A percentile compares a stretch with the other conserved stretches of the same genome.
phyloP scores from a whole-genome alignment of 2,797 vertebrate species.

The Falco biarmicus region DNA sequence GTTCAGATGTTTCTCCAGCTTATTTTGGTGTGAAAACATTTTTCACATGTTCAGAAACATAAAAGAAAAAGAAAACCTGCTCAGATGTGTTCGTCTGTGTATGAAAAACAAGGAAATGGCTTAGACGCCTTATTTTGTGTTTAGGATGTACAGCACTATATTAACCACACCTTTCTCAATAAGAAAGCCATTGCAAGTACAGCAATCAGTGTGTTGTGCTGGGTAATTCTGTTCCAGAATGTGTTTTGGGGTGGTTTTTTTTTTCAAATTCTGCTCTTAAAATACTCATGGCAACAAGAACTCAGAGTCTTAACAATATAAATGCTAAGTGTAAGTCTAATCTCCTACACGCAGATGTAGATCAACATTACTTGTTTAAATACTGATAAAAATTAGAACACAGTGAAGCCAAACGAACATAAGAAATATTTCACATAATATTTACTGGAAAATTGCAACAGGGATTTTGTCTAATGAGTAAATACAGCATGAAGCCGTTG shows the following conservation, averaged over 20 bases:
- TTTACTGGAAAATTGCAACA: conserved; percentile 56
- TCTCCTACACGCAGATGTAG: conserved; percentile 20
- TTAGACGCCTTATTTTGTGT: not conserved
- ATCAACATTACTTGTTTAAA: conserved; percentile 42
- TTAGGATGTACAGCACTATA: not conserved
- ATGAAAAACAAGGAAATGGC: not conserved
- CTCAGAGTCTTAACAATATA: not conserved
- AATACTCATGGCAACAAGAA: conserved; percentile 27
- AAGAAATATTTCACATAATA: conserved; percentile 56
- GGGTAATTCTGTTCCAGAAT: not conserved
- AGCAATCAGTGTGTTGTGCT: not conserved
- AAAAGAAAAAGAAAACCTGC: not conserved
- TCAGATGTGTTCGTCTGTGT: not conserved
- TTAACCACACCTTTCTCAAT: not conserved
- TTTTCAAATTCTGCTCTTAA: conserved; percentile 7
- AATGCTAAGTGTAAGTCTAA: conserved; percentile 25
- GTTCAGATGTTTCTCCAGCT: not conserved
- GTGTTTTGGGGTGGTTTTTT: not conserved
- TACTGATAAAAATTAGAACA: conserved; percentile 58
- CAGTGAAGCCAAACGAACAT: conserved; percentile 12
- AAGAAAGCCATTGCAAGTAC: not conserved
- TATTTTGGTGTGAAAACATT: not conserved
- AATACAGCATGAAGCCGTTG: conserved; percentile 61
- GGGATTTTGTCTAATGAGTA: conserved; percentile 58
- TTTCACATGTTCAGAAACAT: not conserved